phyloP scores from a whole-genome alignment of 2,888 invertebrate genomes.

The Antheraea yamamai region DNA sequence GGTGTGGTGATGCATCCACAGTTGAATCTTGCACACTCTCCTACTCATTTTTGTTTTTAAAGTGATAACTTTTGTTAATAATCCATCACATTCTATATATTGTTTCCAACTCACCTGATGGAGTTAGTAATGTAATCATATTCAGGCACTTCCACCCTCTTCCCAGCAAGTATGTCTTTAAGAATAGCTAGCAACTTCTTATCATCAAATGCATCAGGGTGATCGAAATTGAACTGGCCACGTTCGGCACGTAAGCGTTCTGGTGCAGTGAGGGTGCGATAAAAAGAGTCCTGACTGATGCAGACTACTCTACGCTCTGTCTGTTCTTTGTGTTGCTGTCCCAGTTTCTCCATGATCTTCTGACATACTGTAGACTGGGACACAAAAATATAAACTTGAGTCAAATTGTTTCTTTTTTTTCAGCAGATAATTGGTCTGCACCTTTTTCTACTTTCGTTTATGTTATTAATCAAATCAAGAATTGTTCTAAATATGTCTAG shows the following conservation, averaged over 20 bases:
- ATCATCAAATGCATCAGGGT: constrained; percentile 98
- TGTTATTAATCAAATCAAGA: no score
- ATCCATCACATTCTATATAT: neutral
- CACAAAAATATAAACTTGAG: neutral
- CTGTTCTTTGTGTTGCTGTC: constrained; percentile 95
- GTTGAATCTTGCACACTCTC: no score
- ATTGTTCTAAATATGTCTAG: no score
- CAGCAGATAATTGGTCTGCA: no score
- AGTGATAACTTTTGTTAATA: no score
- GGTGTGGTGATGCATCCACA: no score
- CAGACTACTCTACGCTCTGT: constrained; percentile 94
- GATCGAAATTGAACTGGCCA: constrained; percentile 98
- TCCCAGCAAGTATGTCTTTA: constrained; percentile 90
- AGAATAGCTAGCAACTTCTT: constrained; percentile 91
- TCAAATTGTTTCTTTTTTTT: neutral
- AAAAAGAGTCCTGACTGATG: constrained; percentile 98
- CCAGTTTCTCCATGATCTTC: constrained; percentile 97
- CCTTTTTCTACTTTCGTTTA: no score
- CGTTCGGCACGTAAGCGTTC: constrained; percentile 92
- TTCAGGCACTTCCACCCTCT: constrained; percentile 93
- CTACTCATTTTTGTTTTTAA: no score
- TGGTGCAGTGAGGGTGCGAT: constrained; percentile 90
- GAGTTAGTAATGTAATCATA: constrained; percentile 97
- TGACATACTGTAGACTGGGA: constrained; percentile 97
- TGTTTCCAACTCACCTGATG: constrained; percentile 83